Conservation (phyloP, 2,888 invertebrate genomes). For the Sphinx pinastri region DNA sequence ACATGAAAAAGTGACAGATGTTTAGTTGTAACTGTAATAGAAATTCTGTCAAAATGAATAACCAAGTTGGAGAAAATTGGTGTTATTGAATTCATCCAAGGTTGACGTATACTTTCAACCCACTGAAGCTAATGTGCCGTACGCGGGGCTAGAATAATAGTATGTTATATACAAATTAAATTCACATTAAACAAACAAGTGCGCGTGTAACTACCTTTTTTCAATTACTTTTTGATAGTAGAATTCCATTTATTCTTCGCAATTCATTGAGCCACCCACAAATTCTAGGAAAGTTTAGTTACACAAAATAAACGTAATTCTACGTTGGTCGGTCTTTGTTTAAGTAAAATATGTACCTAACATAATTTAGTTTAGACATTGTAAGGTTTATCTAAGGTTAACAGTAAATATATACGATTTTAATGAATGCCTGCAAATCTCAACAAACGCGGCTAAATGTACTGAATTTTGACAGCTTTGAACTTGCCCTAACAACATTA, state of each 20-base stretch:
- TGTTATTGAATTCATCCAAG: background rate
- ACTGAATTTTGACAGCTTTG: constrained; percentile 10
- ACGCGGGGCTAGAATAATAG: background rate
- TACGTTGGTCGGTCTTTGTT: background rate
- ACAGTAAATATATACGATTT: background rate
- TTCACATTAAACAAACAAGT: background rate
- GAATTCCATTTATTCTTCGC: constrained; percentile 15
- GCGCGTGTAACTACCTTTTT: background rate
- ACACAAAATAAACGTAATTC: constrained; percentile 1
- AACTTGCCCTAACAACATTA: background rate
- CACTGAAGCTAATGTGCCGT: background rate
- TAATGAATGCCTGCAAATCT: background rate
- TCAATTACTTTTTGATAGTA: constrained; percentile 16
- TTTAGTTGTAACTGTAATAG: background rate
- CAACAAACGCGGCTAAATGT: background rate
- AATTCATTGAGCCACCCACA: constrained; percentile 11
- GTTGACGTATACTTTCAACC: background rate
- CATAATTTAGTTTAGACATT: too few relatives aligned
- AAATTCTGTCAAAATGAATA: background rate
- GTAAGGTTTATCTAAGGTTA: background rate
- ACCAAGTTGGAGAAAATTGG: constrained; percentile 4
- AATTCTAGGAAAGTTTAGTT: constrained; percentile 11
- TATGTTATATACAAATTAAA: constrained; percentile 7
- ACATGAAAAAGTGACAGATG: background rate
- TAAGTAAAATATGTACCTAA: background rate